Percentiles rank a stretch among this genome's conserved stretches.
These are phyloP conservation scores for Drosophila hamatofila DNA, from an alignment of 2,888 invertebrate species.

Conservation along the genomic window DNA sequence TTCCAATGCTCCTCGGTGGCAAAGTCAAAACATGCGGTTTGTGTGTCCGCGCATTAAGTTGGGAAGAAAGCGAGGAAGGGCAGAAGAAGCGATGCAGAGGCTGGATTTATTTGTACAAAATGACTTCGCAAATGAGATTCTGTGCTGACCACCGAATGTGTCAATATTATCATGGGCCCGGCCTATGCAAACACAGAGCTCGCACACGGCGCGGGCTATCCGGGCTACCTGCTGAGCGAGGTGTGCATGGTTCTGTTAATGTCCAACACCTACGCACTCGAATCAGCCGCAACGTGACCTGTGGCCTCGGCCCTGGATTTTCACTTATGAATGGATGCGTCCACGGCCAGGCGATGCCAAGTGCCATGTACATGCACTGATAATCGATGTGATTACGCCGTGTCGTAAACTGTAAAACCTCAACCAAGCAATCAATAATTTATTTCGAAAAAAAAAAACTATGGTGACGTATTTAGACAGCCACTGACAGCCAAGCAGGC, in stretches of 20 bases:
- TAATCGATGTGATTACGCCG: constrained; percentile 81
- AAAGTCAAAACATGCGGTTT: constrained; percentile 82
- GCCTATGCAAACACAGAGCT: constrained; percentile 67
- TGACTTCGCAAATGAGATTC: constrained; percentile 84
- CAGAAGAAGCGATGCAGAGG: constrained; percentile 41
- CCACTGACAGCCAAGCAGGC: constrained; percentile 67
- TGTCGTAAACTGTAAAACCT: constrained; percentile 65
- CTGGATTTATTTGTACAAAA: constrained; percentile 82
- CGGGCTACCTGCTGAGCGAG: constrained; percentile 68
- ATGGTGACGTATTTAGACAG: constrained; percentile 74
- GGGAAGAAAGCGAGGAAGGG: constrained; percentile 45
- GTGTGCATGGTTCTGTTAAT: constrained; percentile 76
- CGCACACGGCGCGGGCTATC: constrained; percentile 35
- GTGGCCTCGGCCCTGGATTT: constrained; percentile 62
- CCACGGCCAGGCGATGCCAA: constrained; percentile 45
- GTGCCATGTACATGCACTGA: constrained; percentile 61
- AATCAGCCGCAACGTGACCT: constrained; percentile 74
- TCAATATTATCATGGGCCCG: constrained; percentile 79
- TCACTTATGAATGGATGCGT: constrained; percentile 56
- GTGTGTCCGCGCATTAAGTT: constrained; percentile 53
- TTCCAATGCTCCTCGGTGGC: constrained; percentile 23
- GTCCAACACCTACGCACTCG: constrained; percentile 74
- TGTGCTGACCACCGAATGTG: constrained; percentile 70
- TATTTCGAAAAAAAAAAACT: constrained; percentile 39
- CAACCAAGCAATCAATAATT: constrained; percentile 69